A percentile compares a stretch with the other conserved stretches of the same genome.
These are phyloP conservation scores for Adrianichthys oophorus DNA, from an alignment of 2,797 vertebrate genomes.

Conservation along the genomic window DNA sequence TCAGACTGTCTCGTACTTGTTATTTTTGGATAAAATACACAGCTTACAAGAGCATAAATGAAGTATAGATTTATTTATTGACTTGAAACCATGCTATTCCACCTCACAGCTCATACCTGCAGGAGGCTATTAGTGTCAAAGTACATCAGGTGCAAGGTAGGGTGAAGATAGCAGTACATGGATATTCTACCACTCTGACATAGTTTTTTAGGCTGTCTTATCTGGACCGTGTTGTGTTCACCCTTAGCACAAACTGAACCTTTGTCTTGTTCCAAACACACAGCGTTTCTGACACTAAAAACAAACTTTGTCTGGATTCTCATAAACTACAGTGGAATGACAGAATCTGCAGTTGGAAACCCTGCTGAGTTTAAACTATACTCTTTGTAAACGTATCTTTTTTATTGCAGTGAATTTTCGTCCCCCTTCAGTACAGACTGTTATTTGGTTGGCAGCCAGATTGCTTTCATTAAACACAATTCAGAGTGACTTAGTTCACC, in stretches of 20 bases:
- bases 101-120: constrained; percentile 10
- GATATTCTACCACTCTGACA: constrained; percentile 18
- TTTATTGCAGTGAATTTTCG: constrained; percentile 8
- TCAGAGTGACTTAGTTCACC: constrained; percentile 12
- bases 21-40: constrained; percentile 8
- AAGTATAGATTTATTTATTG: constrained; percentile 44
- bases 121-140: constrained; percentile 48
- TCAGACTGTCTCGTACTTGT: neutral
- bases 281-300: neutral
- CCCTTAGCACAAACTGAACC: constrained; percentile 15
- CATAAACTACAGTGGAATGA: neutral
- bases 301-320: neutral
- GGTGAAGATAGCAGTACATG: constrained; percentile 23
- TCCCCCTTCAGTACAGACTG: constrained; percentile 16
- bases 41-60: constrained; percentile 14
- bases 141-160: constrained; percentile 41
- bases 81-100: constrained; percentile 6
- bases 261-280: neutral
- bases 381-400: constrained; percentile 10
- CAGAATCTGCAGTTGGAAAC: neutral
- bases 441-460: constrained; percentile 22
- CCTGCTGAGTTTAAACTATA: constrained; percentile 5
- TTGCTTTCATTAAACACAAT: constrained; percentile 24
- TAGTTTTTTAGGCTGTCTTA: constrained; percentile 33
- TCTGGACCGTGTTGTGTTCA: constrained; percentile 9